These are phyloP conservation scores for Orgyia antiqua DNA, from an alignment of 2,888 invertebrate species.

Conservation along the genomic window DNA sequence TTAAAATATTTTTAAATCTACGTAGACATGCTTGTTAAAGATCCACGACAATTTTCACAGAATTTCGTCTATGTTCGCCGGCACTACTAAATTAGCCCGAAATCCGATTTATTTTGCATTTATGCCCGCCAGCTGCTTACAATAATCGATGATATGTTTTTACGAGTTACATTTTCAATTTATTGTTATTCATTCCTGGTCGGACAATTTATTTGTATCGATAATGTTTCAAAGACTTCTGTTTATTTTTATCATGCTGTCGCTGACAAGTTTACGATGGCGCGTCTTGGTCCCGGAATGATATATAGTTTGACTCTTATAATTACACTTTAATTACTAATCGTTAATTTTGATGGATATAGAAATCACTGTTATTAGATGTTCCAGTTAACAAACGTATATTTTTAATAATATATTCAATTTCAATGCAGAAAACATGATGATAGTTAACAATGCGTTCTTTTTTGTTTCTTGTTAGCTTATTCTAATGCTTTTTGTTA, in stretches of 20 bases:
- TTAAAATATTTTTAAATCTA: too few species aligned
- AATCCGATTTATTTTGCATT: slow-evolving; percentile 68
- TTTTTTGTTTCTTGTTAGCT: too few species aligned
- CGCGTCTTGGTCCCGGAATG: slow-evolving; percentile 33
- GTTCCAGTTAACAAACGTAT: slow-evolving; percentile 15
- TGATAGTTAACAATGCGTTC: slow-evolving; percentile 21
- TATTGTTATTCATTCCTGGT: slow-evolving; percentile 68
- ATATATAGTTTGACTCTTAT: slow-evolving; percentile 35
- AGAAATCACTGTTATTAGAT: slow-evolving; percentile 19
- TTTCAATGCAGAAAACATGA: slow-evolving; percentile 34
- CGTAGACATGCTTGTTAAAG: too few species aligned
- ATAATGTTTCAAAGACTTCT: slow-evolving; percentile 66
- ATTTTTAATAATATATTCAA: slow-evolving; percentile 22
- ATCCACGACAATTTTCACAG: too few species aligned
- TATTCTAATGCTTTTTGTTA: slow-evolving; percentile 32
- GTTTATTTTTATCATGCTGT: slow-evolving; percentile 54
- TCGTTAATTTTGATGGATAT: slow-evolving; percentile 27
- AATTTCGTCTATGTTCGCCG: too few species aligned
- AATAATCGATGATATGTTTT: slow-evolving; percentile 75
- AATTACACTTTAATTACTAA: slow-evolving; percentile 44
- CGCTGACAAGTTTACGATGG: slow-evolving; percentile 52
- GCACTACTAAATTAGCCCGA: too few species aligned
- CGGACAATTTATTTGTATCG: slow-evolving; percentile 71
- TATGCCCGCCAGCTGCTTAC: slow-evolving; percentile 75
- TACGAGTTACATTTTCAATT: slow-evolving; percentile 71